Conservation (phyloP, 2,888 invertebrate species). For the Teleiodes luculella region DNA sequence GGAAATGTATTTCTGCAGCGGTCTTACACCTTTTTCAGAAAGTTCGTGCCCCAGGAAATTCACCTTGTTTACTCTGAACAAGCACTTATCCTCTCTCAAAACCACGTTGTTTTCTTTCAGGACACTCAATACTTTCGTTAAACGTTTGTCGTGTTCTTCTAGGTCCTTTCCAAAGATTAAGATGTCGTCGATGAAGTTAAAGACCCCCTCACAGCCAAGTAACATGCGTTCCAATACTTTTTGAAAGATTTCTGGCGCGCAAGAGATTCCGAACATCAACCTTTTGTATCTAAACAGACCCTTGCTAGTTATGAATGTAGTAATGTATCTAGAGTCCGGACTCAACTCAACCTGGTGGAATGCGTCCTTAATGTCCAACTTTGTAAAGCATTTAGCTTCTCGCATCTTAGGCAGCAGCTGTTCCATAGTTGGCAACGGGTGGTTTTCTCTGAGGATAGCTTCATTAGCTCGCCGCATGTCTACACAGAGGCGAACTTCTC, state of each 20-base stretch:
- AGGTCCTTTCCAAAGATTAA: slow-evolving; percentile 22
- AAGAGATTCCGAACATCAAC: slow-evolving; percentile 23
- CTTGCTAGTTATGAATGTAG: slow-evolving; percentile 43
- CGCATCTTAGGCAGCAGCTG: slow-evolving; percentile 17
- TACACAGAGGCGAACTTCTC: slow-evolving; percentile 12
- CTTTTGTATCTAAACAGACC: slow-evolving; percentile 49
- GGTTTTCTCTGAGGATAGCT: slow-evolving; percentile 19
- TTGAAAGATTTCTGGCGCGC: slow-evolving; percentile 46
- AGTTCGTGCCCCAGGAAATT: slow-evolving; percentile 36
- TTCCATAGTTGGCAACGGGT: slow-evolving; percentile 21
- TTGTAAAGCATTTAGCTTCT: slow-evolving; percentile 31
- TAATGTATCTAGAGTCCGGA: slow-evolving; percentile 30
- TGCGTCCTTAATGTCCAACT: slow-evolving; percentile 36
- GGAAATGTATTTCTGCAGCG: neutral
- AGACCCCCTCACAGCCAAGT: slow-evolving; percentile 33
- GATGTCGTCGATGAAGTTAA: slow-evolving; percentile 30
- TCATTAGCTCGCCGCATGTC: slow-evolving; percentile 8
- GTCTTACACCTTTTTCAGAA: slow-evolving; percentile 13
- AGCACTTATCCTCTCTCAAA: slow-evolving; percentile 2
- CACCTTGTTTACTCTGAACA: slow-evolving; percentile 25
- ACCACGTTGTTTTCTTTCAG: slow-evolving; percentile 9
- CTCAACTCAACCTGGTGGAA: slow-evolving; percentile 23
- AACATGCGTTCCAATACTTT: slow-evolving; percentile 43
- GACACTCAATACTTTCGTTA: slow-evolving; percentile 18
- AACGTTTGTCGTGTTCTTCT: slow-evolving; percentile 32